These are phyloP conservation scores for Alexandromys fortis DNA, from an alignment of 2,113 vertebrate species.

Conservation along the genomic window DNA sequence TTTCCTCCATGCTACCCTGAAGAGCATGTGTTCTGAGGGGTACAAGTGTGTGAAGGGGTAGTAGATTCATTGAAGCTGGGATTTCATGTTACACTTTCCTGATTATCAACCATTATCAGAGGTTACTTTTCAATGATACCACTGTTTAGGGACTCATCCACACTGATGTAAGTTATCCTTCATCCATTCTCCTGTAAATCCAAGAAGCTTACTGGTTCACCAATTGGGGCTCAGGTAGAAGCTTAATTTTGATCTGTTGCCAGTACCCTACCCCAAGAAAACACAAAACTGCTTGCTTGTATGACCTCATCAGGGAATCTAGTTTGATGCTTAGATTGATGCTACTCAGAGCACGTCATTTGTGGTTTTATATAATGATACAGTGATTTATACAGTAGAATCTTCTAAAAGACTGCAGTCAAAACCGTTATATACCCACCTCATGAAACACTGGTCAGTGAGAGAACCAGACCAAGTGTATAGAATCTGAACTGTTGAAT, in stretches of 20 bases:
- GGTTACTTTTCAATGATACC: neutral
- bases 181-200: neutral
- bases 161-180: neutral
- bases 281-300: neutral
- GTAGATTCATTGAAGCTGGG: neutral
- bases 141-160: neutral
- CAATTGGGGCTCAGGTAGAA: neutral
- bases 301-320: neutral
- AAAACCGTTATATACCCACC: conserved; percentile 18
- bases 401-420: neutral
- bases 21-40: neutral
- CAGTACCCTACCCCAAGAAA: neutral
- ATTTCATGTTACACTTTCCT: neutral
- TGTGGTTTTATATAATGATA: conserved; percentile 5
- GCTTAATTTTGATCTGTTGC: neutral
- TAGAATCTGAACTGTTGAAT: neutral
- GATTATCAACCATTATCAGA: neutral
- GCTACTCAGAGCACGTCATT: neutral
- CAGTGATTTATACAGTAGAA: neutral
- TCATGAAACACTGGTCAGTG: neutral
- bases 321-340: neutral
- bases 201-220: neutral
- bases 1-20: no score
- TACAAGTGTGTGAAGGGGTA: neutral
- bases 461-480: neutral